Evolutionary conservation across 2,797 vertebrate genomes (phyloP).

Genomic region (Pseudomugil gertrudae): DNA sequence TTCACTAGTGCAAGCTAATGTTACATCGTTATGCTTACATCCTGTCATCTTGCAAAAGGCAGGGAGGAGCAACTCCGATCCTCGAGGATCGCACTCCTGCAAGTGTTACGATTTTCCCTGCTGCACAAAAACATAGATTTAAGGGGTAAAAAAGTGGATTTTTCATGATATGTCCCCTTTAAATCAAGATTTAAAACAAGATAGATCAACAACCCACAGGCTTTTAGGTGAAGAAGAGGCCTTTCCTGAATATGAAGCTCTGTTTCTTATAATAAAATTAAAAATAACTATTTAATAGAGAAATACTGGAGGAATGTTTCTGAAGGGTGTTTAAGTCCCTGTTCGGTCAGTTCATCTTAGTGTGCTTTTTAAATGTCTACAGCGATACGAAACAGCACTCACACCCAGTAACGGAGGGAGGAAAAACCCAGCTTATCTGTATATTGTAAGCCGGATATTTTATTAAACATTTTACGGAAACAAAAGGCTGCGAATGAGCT

Average conservation of each 20-base stretch:
- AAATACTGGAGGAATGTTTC: not conserved
- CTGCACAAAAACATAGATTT: too few species aligned
- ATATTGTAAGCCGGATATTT: not conserved
- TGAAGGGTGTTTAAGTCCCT: not conserved
- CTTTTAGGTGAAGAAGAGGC: not conserved
- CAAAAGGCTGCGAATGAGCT: slow-evolving; percentile 1
- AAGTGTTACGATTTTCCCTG: too few species aligned
- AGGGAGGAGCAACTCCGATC: too few species aligned
- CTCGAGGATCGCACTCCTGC: too few species aligned
- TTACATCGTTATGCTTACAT: too few species aligned
- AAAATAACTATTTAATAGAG: not conserved
- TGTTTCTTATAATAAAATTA: not conserved
- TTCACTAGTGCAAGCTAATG: too few species aligned
- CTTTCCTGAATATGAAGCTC: not conserved
- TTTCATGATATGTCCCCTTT: too few species aligned
- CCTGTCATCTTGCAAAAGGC: too few species aligned
- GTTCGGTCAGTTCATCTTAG: not conserved
- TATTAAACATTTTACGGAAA: not conserved
- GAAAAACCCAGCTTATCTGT: not conserved
- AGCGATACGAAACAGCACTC: not conserved
- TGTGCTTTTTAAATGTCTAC: not conserved
- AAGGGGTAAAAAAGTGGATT: too few species aligned
- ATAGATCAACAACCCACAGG: not conserved
- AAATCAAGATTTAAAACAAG: too few species aligned
- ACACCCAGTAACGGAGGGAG: not conserved